Evolutionary conservation across 2,113 vertebrate genomes (phyloP).

Genomic region (Oxyura jamaicensis): DNA sequence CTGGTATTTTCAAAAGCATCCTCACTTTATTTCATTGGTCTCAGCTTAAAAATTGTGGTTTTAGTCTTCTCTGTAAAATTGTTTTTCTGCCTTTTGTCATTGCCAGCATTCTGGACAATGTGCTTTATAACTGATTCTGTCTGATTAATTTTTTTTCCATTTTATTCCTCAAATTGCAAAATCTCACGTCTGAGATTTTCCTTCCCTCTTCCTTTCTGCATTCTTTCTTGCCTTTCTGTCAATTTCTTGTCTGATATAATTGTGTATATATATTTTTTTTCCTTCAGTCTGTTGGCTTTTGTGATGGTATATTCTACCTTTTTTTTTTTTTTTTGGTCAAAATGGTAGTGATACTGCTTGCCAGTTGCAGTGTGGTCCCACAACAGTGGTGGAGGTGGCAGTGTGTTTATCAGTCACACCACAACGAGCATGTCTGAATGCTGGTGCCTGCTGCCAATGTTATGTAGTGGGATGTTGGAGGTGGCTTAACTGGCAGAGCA

Average conservation of each 20-base stretch:
- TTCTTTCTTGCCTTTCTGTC: background rate
- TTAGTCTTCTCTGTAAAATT: background rate
- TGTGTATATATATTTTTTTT: background rate
- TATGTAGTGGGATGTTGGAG: no score
- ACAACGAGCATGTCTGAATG: rapidly evolving
- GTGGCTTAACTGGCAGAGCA: background rate
- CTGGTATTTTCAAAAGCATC: background rate
- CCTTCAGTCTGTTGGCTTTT: background rate
- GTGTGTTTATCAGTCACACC: background rate
- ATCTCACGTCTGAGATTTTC: background rate
- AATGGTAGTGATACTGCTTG: background rate
- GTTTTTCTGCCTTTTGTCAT: background rate
- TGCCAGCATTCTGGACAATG: background rate
- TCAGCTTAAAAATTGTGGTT: background rate
- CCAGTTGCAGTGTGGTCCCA: background rate
- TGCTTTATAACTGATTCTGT: background rate
- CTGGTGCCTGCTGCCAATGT: background rate
- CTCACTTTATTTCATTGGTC: background rate
- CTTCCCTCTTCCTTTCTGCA: background rate
- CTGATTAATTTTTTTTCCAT: background rate
- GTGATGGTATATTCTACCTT: background rate
- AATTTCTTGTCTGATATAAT: background rate
- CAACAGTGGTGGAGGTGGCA: background rate
- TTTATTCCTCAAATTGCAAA: background rate
- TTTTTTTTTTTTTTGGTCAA: background rate